Conservation (phyloP, 2,888 invertebrate genomes). For the Colostygia pectinataria region DNA sequence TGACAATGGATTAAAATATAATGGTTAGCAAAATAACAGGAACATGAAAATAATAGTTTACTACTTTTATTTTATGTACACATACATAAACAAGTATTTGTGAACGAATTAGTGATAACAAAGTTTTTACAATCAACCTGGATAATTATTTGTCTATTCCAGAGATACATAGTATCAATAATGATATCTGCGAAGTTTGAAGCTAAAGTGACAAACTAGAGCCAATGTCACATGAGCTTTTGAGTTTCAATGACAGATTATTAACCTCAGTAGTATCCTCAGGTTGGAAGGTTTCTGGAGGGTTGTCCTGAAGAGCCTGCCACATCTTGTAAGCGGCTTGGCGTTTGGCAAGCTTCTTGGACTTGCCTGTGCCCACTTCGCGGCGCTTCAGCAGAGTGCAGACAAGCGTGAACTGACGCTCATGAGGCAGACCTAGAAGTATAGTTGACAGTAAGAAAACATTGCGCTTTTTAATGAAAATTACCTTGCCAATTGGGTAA, state of each 20-base stretch:
- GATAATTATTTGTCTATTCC: too few relatives aligned
- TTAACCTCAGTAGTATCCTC: conserved; percentile 86
- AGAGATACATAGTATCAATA: too few relatives aligned
- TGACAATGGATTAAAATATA: conserved; percentile 11
- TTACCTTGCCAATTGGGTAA: too few relatives aligned
- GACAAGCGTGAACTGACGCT: conserved; percentile 95
- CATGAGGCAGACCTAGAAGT: conserved; percentile 90
- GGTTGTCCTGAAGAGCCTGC: conserved; percentile 91
- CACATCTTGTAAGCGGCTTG: conserved; percentile 98
- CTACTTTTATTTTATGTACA: too few relatives aligned
- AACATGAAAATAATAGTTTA: too few relatives aligned
- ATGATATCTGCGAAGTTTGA: too few relatives aligned
- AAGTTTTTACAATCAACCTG: too few relatives aligned
- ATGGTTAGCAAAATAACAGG: neutral
- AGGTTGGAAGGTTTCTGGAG: conserved; percentile 86
- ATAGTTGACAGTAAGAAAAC: too few relatives aligned
- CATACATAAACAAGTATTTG: too few relatives aligned
- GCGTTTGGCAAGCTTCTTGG: conserved; percentile 98
- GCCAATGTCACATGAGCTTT: too few relatives aligned
- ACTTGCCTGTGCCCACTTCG: conserved; percentile 94
- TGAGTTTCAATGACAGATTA: neutral
- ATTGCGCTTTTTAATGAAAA: neutral
- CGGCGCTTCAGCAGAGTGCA: conserved; percentile 93
- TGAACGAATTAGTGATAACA: too few relatives aligned
- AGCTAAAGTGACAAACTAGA: too few relatives aligned